Conservation (phyloP, 2,113 vertebrate genomes). For the Mustela lutreola region DNA sequence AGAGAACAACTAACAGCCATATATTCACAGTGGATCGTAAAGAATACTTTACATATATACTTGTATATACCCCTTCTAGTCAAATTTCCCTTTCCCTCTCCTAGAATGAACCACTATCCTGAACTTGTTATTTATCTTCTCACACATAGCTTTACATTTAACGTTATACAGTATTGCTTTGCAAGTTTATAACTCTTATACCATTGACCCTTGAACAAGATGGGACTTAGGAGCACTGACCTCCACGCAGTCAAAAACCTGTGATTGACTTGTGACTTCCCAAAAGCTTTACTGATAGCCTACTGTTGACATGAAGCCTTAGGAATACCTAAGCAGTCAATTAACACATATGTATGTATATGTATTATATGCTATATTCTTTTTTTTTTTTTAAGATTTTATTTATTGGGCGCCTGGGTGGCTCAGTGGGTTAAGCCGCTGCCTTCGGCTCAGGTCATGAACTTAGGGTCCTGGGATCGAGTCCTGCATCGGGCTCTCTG, state of each 20-base stretch:
- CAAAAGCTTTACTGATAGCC: neutral
- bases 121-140: neutral
- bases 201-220: neutral
- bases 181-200: neutral
- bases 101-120: neutral
- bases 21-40: neutral
- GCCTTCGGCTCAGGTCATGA: no score
- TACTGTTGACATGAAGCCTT: neutral
- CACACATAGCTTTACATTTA: neutral
- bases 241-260: neutral
- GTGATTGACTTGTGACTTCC: neutral
- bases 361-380: neutral
- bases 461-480: no score
- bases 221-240: neutral
- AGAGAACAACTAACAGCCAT: neutral
- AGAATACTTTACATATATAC: neutral
- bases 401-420: no score
- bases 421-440: no score
- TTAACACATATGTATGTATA: neutral
- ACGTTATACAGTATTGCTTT: neutral
- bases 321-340: neutral
- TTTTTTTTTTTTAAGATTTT: neutral
- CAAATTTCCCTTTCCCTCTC: neutral
- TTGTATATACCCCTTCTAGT: neutral
- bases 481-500: no score